phyloP scores from a whole-genome alignment of 2,797 vertebrate species.

The Anableps anableps region DNA sequence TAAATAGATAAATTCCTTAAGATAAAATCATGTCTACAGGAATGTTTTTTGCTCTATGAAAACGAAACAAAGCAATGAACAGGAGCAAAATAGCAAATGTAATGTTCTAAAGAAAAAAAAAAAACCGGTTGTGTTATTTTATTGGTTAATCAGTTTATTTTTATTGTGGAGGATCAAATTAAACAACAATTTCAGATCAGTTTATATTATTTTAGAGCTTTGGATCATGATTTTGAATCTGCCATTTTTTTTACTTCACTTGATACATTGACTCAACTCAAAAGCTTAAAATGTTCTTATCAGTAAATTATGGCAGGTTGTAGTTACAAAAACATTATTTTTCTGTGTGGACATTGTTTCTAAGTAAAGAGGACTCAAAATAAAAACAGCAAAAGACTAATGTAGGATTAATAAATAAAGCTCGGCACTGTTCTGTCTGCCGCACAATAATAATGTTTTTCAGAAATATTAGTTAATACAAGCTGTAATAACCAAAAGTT shows the following conservation, averaged over 20 bases:
- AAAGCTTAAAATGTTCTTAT: neutral
- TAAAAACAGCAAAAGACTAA: neutral
- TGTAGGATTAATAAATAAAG: neutral
- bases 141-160: neutral
- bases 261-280: neutral
- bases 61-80: neutral
- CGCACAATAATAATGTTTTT: neutral
- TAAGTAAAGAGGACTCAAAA: neutral
- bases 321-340: neutral
- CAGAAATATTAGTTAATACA: neutral
- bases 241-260: neutral
- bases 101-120: neutral
- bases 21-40: neutral
- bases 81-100: neutral
- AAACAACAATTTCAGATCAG: neutral
- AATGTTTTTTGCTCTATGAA: neutral
- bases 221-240: neutral
- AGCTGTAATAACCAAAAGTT: conserved; percentile 41
- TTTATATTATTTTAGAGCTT: neutral
- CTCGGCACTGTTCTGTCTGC: neutral
- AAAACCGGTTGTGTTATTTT: neutral
- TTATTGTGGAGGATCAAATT: neutral
- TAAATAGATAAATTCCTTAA: neutral
- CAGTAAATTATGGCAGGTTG: neutral
- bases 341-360: neutral